phyloP scores from a whole-genome alignment of 2,113 vertebrate species.

The Sylvia atricapilla region DNA sequence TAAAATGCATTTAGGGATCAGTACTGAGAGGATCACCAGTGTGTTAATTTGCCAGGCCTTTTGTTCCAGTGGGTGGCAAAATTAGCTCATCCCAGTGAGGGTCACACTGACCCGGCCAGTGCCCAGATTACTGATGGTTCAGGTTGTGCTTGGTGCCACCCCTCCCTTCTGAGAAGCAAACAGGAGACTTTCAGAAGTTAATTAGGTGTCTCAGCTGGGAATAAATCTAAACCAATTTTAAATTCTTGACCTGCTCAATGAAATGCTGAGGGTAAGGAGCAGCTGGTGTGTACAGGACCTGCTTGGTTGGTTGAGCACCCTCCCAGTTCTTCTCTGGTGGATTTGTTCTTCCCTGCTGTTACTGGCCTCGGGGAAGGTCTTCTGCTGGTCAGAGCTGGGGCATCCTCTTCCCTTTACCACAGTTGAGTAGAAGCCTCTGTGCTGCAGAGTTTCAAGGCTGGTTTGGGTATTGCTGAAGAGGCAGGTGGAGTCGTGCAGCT shows the following conservation, averaged over 20 bases:
- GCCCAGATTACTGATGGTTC: background rate
- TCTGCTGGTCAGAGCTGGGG: background rate
- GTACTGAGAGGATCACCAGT: constrained; percentile 24
- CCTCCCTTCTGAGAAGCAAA: background rate
- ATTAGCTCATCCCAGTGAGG: background rate
- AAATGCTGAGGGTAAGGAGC: background rate
- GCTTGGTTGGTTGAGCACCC: background rate
- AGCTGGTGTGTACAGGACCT: background rate
- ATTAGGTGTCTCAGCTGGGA: background rate
- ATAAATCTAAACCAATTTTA: background rate
- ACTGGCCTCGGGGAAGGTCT: fast-evolving
- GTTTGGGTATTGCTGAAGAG: background rate
- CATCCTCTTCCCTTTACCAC: background rate
- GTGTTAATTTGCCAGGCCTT: constrained; percentile 51
- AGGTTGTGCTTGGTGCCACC: background rate
- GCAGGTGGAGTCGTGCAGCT: background rate
- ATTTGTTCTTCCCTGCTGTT: background rate
- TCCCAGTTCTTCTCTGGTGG: background rate
- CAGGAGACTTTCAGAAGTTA: background rate
- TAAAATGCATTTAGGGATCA: constrained; percentile 57
- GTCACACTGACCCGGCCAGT: background rate
- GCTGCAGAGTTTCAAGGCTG: fast-evolving
- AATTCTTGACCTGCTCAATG: background rate
- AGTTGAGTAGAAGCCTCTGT: background rate
- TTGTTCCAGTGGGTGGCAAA: constrained; percentile 41